Evolutionary conservation across 2,888 invertebrate species (phyloP).

Genomic region (Cephus spinipes): DNA sequence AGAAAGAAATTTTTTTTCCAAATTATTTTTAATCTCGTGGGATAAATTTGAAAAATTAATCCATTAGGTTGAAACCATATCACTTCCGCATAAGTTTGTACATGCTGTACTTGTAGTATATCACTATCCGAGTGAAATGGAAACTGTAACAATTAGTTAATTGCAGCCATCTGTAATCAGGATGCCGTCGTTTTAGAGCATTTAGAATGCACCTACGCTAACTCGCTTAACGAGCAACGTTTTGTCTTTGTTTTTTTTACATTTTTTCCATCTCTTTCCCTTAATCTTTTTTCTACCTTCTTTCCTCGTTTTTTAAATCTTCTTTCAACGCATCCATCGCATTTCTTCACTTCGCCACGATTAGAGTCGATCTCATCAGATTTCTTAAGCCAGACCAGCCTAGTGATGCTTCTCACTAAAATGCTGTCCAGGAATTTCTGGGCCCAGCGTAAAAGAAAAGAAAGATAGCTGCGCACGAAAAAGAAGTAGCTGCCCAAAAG

Average conservation of each 20-base stretch:
- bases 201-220: constrained; percentile 59
- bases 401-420: not conserved
- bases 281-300: not conserved
- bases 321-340: not conserved
- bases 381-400: not conserved
- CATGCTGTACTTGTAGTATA: not conserved
- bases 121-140: constrained; percentile 43
- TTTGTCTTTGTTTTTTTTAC: not conserved
- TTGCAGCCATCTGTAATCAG: constrained; percentile 59
- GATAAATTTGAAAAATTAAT: not conserved
- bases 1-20: too few relatives aligned
- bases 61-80: not conserved
- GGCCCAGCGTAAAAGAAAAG: not conserved
- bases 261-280: not conserved
- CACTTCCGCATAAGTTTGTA: constrained; percentile 4
- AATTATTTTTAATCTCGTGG: too few relatives aligned
- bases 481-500: not conserved
- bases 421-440: not conserved
- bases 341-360: not conserved
- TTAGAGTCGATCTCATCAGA: not conserved
- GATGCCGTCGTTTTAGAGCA: constrained; percentile 61
- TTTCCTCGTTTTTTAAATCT: not conserved
- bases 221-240: constrained; percentile 33
- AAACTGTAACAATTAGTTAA: constrained; percentile 64
- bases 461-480: not conserved